These are phyloP conservation scores for Gobiocypris rarus DNA, from an alignment of 2,113 vertebrate species.

Conservation along the genomic window DNA sequence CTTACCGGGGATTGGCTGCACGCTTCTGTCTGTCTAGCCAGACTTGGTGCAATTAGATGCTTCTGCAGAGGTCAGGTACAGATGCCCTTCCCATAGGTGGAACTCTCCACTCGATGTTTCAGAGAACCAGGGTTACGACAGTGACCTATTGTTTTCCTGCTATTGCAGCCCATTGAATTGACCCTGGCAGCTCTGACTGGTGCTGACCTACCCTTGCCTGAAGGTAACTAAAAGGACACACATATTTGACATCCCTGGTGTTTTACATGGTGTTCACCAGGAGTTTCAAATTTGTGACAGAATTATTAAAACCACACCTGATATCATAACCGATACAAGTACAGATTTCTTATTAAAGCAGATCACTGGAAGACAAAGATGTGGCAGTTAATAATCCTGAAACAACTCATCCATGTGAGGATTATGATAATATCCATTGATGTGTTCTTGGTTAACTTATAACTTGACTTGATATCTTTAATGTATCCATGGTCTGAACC, in stretches of 20 bases:
- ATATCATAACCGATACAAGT: neutral
- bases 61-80: too few relatives aligned
- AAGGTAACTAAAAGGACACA: neutral
- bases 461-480: neutral
- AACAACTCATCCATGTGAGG: neutral
- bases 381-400: neutral
- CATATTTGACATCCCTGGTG: conserved; percentile 6
- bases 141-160: neutral
- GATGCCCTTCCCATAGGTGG: too few relatives aligned
- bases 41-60: too few relatives aligned
- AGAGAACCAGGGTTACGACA: too few relatives aligned
- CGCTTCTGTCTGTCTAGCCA: too few relatives aligned
- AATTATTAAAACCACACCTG: neutral
- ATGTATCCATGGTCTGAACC: neutral
- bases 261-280: neutral
- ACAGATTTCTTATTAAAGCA: neutral
- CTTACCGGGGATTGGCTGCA: too few relatives aligned
- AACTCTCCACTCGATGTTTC: too few relatives aligned
- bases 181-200: conserved; percentile 3
- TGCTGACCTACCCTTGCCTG: neutral
- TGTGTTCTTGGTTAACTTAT: neutral
- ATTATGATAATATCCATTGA: neutral
- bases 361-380: neutral
- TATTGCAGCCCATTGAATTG: neutral
- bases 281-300: neutral